Base-by-base conservation (phyloP, 2,797 vertebrate genomes). In the Linurgus olivaceus region DNA sequence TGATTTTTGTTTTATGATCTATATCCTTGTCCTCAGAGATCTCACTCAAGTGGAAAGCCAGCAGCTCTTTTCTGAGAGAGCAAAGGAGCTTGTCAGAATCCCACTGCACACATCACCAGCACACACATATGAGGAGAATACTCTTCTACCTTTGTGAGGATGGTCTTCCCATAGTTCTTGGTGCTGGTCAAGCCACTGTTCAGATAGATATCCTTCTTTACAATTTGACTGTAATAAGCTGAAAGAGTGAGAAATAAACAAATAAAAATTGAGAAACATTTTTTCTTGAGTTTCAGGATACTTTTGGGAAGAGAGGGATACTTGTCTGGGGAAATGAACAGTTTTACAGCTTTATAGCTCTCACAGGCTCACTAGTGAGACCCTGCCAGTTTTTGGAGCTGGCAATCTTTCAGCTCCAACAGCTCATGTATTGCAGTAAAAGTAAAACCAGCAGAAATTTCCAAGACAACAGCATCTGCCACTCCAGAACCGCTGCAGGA, bases 101-200 rank as follows among this genome's bases (percentile, higher is more conserved):
- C 73, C 40, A 26, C 1, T 2, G 48, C 55, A 62, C 8, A 54
- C 29, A 42, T 11, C 67, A 67, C 33, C 63, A 75, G 9, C 35
- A 75, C 16, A 45, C 38, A 17, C 0, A 0, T 9, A 40, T 1
- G 17, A 72, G 45, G 11, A 88, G 35, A n/a, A 44, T 5, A 25
- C 17, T 74, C 51, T 62, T 83, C 44, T 97, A 99, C 99, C 99
- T 99, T 99, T 73, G 99, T 99, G 48, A 99, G 98, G 94, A 99
- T 99, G 83, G 99, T 99, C 98, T 99, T 99, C 81, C 99, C 99
- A 15, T 99, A 99, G 97, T 99, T 99, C 97, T 99, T 99, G 88
- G 99, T 99, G 98, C 99, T 99, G 86, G 99, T 99, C 98, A 99
- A 97, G 75, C 99, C 99, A 58, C 99, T 99, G 98, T 99, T 99